Conservation (phyloP, 2,888 invertebrate species). For the Coremacera marginata region DNA sequence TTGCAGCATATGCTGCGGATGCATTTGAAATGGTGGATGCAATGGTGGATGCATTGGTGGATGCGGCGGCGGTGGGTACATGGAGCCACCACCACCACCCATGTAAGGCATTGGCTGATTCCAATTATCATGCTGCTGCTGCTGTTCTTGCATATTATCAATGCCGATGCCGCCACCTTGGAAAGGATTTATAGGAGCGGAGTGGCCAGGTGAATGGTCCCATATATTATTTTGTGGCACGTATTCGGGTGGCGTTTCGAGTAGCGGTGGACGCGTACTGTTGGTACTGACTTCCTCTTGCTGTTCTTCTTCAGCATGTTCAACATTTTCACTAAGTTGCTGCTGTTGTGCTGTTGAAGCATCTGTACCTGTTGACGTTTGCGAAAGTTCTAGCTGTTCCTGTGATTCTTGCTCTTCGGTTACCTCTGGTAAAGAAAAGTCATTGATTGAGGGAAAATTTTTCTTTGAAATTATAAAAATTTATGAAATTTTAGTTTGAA, state of each 20-base stretch:
- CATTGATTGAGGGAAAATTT: conserved; percentile 23
- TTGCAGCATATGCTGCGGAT: conserved; percentile 38
- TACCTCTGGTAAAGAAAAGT: conserved; percentile 47
- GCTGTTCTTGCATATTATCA: conserved; percentile 45
- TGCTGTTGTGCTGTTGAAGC: neutral
- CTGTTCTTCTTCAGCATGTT: conserved; percentile 32
- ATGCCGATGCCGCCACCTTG: conserved; percentile 23
- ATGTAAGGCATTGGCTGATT: conserved; percentile 56
- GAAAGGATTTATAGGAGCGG: conserved; percentile 20
- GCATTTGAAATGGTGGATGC: conserved; percentile 54
- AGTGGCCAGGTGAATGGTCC: conserved; percentile 47
- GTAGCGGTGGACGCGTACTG: conserved; percentile 56
- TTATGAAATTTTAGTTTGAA: neutral
- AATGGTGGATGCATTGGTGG: conserved; percentile 58
- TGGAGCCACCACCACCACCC: conserved; percentile 42
- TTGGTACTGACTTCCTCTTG: conserved; percentile 34
- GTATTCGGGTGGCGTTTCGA: conserved; percentile 63
- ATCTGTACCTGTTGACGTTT: conserved; percentile 23
- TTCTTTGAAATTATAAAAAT: neutral
- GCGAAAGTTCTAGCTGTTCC: conserved; percentile 37
- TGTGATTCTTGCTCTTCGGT: conserved; percentile 35
- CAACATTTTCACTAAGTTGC: conserved; percentile 45
- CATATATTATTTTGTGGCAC: conserved; percentile 53
- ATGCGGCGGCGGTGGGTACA: conserved; percentile 54
- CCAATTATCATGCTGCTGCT: conserved; percentile 55